Conservation (phyloP, 2,113 vertebrate species). For the Poeciliopsis retropinna region DNA sequence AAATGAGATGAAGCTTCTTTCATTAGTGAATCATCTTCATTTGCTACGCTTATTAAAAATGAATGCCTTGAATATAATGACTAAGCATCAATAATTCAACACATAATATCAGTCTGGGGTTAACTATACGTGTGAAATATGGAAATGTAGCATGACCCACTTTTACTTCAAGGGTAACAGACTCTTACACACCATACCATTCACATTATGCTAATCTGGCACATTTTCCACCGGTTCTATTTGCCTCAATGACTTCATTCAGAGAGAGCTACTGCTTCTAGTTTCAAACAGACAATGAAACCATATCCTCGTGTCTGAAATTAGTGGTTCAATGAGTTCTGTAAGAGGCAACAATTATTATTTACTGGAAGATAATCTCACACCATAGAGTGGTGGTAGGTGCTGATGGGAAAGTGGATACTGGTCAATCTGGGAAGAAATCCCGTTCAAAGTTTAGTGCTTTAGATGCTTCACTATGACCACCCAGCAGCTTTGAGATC, state of each 20-base stretch:
- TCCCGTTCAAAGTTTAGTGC: no score
- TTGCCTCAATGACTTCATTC: constrained; percentile 31
- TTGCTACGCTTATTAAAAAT: constrained; percentile 60
- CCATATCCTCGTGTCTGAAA: constrained; percentile 29
- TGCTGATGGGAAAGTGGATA: no score
- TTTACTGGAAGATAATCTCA: no score
- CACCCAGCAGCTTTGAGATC: no score
- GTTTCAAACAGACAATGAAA: constrained; percentile 19
- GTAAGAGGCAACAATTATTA: not conserved
- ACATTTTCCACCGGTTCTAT: constrained; percentile 32
- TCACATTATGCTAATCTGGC: constrained; percentile 62
- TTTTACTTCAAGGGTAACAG: constrained; percentile 51
- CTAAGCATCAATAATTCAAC: constrained; percentile 60
- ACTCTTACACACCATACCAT: constrained; percentile 49
- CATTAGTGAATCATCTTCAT: constrained; percentile 28
- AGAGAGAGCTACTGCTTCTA: constrained; percentile 28
- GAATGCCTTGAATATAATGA: constrained; percentile 53
- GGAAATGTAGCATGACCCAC: constrained; percentile 69
- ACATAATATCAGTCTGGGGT: constrained; percentile 54
- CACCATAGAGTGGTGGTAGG: no score
- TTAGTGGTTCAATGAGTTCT: constrained; percentile 33
- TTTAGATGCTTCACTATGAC: no score
- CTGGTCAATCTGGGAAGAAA: no score
- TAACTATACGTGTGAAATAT: constrained; percentile 64
- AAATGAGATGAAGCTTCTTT: constrained; percentile 46